Percentiles rank a stretch among this genome's conserved stretches.
Evolutionary conservation across 2,888 invertebrate genomes (phyloP).

Genomic region (Tinea pellionella): DNA sequence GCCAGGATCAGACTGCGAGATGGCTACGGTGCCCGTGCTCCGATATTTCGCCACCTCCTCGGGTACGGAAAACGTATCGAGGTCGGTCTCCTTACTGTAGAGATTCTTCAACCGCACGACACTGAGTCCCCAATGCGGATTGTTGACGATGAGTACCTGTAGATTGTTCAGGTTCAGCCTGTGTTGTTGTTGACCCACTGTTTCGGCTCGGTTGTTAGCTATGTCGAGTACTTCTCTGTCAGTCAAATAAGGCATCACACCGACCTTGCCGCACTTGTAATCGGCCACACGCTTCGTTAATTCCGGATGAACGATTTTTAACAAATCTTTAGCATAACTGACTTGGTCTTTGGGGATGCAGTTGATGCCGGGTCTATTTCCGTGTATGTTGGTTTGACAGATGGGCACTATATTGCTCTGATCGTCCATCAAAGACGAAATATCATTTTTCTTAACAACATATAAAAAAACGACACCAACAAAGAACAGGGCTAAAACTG

Average conservation of each 20-base stretch:
- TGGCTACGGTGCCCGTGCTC: slow-evolving; percentile 63
- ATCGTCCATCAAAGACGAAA: slow-evolving; percentile 61
- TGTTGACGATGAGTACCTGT: slow-evolving; percentile 75
- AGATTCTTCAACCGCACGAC: slow-evolving; percentile 58
- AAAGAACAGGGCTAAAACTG: slow-evolving; percentile 73
- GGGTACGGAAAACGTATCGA: slow-evolving; percentile 35
- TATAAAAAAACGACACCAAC: slow-evolving; percentile 75
- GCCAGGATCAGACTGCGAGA: slow-evolving; percentile 69
- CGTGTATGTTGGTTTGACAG: slow-evolving; percentile 64
- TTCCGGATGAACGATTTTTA: slow-evolving; percentile 74
- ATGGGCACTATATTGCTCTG: slow-evolving; percentile 69
- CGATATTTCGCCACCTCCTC: slow-evolving; percentile 67
- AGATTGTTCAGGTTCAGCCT: slow-evolving; percentile 72
- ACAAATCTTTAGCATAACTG: slow-evolving; percentile 71
- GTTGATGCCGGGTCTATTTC: slow-evolving; percentile 68
- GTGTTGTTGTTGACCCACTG: slow-evolving; percentile 50
- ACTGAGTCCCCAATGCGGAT: slow-evolving; percentile 79
- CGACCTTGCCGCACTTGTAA: slow-evolving; percentile 66
- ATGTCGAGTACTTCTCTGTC: slow-evolving; percentile 73
- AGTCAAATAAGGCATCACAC: slow-evolving; percentile 67
- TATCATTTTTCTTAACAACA: slow-evolving; percentile 73
- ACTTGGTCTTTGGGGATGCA: slow-evolving; percentile 75
- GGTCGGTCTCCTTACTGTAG: slow-evolving; percentile 47
- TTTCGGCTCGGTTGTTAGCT: slow-evolving; percentile 41
- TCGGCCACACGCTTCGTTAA: slow-evolving; percentile 69